A percentile compares a stretch with the other conserved stretches of the same genome.
Conservation (phyloP, 92 coral and sea anemone genomes). For the Galaxea fascicularis region DNA sequence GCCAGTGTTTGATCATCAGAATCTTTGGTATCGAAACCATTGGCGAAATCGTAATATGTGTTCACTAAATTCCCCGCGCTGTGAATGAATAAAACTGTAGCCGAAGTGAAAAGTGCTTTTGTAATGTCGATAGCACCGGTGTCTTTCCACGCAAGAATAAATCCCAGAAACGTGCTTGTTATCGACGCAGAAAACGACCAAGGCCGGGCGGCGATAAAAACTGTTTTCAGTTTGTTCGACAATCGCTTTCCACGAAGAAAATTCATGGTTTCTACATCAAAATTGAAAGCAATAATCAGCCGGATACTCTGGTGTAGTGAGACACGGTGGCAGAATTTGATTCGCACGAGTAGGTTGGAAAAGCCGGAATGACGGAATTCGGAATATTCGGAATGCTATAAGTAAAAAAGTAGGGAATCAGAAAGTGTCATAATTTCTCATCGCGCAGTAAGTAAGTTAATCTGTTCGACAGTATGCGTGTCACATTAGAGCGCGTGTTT, state of each 20-base stretch:
- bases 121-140: slow-evolving; percentile 49
- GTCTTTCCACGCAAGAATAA: slow-evolving; percentile 66
- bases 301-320: too few species aligned
- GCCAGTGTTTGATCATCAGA: slow-evolving; percentile 77
- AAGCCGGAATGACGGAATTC: too few species aligned
- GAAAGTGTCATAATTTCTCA: too few species aligned
- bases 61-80: slow-evolving; percentile 85
- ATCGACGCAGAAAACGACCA: slow-evolving; percentile 82
- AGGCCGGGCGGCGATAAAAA: slow-evolving; percentile 61
- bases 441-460: too few species aligned
- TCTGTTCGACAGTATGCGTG: too few species aligned
- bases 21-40: slow-evolving; percentile 73
- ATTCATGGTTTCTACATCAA: neutral
- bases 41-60: slow-evolving; percentile 75
- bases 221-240: slow-evolving; percentile 47
- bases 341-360: too few species aligned
- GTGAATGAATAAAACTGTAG: slow-evolving; percentile 66
- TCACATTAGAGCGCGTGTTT: too few species aligned
- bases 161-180: slow-evolving; percentile 65
- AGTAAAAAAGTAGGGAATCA: too few species aligned
- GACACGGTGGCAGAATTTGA: too few species aligned
- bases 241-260: neutral
- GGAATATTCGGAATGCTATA: too few species aligned
- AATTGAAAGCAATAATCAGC: too few species aligned
- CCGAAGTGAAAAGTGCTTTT: slow-evolving; percentile 53